Conservation (phyloP, 2,113 vertebrate genomes). For the Gymnorhina tibicen region DNA sequence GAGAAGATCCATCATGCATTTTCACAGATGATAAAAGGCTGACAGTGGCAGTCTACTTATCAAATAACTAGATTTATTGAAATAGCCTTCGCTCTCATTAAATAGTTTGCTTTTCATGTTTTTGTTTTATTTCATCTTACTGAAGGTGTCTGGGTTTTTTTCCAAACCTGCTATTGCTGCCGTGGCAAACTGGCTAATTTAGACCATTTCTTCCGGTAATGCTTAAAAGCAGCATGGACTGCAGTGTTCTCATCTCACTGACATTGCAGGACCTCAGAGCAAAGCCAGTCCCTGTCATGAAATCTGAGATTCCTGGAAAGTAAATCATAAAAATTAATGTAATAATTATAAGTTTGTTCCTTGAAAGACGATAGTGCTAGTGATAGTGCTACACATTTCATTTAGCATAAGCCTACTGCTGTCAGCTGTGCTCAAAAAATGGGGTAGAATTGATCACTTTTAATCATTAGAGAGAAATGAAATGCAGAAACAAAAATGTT, state of each 20-base stretch:
- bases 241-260: background rate
- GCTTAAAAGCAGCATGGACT: background rate
- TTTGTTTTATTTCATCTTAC: slow-evolving; percentile 30
- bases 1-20: background rate
- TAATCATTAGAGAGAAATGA: slow-evolving; percentile 37
- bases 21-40: slow-evolving; percentile 29
- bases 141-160: background rate
- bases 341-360: slow-evolving; percentile 25
- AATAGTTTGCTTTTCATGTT: slow-evolving; percentile 25
- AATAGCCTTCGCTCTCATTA: slow-evolving; percentile 28
- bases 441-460: background rate
- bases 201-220: slow-evolving; percentile 8
- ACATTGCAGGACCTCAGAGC: background rate
- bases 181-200: background rate
- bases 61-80: slow-evolving; percentile 58
- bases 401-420: background rate
- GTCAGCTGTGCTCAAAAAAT: background rate
- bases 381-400: background rate
- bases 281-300: background rate
- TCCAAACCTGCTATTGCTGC: background rate
- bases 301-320: slow-evolving; percentile 23
- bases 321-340: slow-evolving; percentile 42
- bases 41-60: slow-evolving; percentile 36
- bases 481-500: slow-evolving; percentile 7
- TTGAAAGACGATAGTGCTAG: background rate